A percentile compares a stretch with the other conserved stretches of the same genome.
Conservation (phyloP, 2,797 vertebrate species). For the Neosalanx taihuensis region DNA sequence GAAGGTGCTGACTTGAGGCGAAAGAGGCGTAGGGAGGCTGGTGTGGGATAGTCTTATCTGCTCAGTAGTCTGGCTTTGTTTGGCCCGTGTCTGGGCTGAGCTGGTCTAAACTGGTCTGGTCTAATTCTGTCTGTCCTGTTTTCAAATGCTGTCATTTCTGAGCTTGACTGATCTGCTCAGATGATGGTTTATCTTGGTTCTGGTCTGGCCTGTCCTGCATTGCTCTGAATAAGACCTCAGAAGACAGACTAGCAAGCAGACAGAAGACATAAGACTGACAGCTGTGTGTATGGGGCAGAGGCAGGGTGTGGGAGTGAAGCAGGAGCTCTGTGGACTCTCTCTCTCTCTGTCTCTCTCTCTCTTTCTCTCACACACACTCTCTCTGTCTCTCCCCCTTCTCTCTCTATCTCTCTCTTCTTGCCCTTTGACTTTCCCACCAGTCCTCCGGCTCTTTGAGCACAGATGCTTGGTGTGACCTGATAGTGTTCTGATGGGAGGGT, state of each 20-base stretch:
- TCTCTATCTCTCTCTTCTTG: conserved; percentile 16
- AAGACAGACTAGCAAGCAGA: conserved; percentile 47
- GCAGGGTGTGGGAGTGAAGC: conserved; percentile 46
- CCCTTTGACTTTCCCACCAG: conserved; percentile 40
- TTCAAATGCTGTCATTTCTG: no score
- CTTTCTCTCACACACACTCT: conserved; percentile 11
- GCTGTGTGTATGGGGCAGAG: conserved; percentile 60
- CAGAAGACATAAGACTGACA: conserved; percentile 60
- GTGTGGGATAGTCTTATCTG: neutral
- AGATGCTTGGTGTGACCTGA: conserved; percentile 54
- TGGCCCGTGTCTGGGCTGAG: neutral
- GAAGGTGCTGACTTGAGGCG: conserved; percentile 27
- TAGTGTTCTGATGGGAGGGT: conserved; percentile 48
- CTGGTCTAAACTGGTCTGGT: neutral
- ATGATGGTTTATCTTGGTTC: neutral
- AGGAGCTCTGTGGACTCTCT: conserved; percentile 34
- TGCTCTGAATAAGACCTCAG: conserved; percentile 31
- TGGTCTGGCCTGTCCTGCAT: conserved; percentile 5
- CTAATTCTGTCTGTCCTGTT: neutral
- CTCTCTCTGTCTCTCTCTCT: neutral
- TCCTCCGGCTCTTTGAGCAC: conserved; percentile 1
- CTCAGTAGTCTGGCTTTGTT: neutral
- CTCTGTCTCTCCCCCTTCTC: neutral
- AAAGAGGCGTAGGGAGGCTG: neutral
- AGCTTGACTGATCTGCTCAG: neutral